phyloP scores from a whole-genome alignment of 2,113 vertebrate species.

The Gymnobelideus leadbeateri region DNA sequence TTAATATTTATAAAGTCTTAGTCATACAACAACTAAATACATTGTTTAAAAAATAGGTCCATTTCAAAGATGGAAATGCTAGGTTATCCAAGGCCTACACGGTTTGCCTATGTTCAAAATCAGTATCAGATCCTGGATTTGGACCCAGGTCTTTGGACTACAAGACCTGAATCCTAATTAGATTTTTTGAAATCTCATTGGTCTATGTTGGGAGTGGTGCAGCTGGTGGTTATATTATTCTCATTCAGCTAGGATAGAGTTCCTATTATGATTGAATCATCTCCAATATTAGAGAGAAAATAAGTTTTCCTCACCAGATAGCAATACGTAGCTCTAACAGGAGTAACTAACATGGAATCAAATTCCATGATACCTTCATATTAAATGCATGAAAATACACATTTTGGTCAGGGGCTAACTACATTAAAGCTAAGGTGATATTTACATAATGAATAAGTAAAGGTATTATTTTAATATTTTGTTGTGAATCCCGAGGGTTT shows the following conservation, averaged over 20 bases:
- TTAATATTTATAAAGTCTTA: background rate
- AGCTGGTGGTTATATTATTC: background rate
- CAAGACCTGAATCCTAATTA: background rate
- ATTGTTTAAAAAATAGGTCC: background rate
- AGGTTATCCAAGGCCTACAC: background rate
- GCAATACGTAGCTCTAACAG: background rate
- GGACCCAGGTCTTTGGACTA: background rate
- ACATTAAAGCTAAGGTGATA: background rate
- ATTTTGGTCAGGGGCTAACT: background rate
- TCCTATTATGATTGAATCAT: background rate
- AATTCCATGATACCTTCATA: background rate
- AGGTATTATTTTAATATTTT: background rate
- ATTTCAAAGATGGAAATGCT: background rate
- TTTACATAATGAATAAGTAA: background rate
- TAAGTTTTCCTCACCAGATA: background rate
- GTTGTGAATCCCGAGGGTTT: background rate
- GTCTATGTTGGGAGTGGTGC: background rate
- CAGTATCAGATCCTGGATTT: background rate
- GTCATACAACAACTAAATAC: background rate
- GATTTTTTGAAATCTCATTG: background rate
- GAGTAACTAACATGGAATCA: background rate
- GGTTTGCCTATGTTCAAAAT: background rate
- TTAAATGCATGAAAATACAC: background rate
- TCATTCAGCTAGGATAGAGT: background rate
- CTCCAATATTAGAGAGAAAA: background rate